Evolutionary conservation across 2,888 invertebrate species (phyloP).

Genomic region (Leucophenga montana): DNA sequence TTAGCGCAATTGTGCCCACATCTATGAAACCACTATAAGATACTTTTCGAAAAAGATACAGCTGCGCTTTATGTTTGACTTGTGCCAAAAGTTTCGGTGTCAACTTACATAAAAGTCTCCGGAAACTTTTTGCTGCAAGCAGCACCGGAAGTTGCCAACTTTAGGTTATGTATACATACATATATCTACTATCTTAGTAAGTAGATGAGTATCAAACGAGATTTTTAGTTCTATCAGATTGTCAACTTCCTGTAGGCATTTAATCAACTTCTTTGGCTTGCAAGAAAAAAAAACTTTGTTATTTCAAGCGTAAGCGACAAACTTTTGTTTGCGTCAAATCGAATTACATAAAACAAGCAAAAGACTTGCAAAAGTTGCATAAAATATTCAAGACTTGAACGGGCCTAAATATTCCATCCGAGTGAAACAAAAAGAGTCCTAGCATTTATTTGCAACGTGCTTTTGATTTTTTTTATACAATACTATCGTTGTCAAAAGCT

Average conservation of each 20-base stretch:
- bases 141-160: too few species aligned
- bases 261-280: too few species aligned
- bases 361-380: neutral
- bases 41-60: too few species aligned
- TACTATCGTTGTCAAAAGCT: conserved; percentile 15
- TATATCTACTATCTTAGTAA: too few species aligned
- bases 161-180: too few species aligned
- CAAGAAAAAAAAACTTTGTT: neutral
- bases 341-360: conserved; percentile 2
- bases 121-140: too few species aligned
- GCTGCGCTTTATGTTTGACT: neutral
- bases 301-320: neutral
- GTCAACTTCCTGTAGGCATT: too few species aligned
- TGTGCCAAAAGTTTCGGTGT: neutral
- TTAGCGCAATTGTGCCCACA: too few species aligned
- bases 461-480: conserved; percentile 3
- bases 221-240: too few species aligned
- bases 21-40: too few species aligned
- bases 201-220: too few species aligned
- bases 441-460: conserved; percentile 2
- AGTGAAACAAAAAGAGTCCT: neutral
- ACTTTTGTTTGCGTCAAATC: neutral
- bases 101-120: neutral
- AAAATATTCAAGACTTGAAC: conserved; percentile 8
- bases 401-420: neutral